A percentile compares a stretch with the other conserved stretches of the same genome.
These are phyloP conservation scores for Halcyon badia DNA, from an alignment of 2,797 vertebrate species.

Conservation along the genomic window DNA sequence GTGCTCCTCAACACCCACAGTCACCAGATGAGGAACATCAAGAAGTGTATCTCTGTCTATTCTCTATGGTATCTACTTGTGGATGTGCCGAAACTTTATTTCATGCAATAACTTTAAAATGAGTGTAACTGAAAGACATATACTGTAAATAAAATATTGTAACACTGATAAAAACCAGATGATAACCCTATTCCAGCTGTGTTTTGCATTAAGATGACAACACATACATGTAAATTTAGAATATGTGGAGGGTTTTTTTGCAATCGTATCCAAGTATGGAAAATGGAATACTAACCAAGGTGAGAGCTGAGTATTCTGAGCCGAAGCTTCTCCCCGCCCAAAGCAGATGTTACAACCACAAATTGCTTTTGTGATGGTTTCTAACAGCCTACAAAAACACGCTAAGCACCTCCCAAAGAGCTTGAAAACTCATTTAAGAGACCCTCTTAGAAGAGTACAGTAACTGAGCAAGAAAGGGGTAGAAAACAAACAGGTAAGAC, in stretches of 20 bases:
- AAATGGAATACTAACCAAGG: background rate
- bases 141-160: background rate
- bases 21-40: background rate
- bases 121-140: background rate
- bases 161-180: background rate
- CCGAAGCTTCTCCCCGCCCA: background rate
- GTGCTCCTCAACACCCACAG: background rate
- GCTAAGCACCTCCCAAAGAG: background rate
- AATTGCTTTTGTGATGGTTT: background rate
- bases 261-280: background rate
- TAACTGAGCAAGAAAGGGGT: background rate
- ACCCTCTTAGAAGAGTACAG: background rate
- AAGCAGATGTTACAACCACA: background rate
- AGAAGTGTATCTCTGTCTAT: background rate
- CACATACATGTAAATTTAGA: background rate
- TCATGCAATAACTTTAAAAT: background rate
- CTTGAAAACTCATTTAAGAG: background rate
- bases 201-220: background rate
- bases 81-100: background rate
- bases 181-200: background rate
- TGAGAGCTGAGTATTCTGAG: background rate
- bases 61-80: background rate
- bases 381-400: background rate
- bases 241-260: background rate
- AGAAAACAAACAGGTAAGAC: background rate